Evolutionary conservation across 2,113 vertebrate species (phyloP).

Genomic region (Mobula hypostoma): DNA sequence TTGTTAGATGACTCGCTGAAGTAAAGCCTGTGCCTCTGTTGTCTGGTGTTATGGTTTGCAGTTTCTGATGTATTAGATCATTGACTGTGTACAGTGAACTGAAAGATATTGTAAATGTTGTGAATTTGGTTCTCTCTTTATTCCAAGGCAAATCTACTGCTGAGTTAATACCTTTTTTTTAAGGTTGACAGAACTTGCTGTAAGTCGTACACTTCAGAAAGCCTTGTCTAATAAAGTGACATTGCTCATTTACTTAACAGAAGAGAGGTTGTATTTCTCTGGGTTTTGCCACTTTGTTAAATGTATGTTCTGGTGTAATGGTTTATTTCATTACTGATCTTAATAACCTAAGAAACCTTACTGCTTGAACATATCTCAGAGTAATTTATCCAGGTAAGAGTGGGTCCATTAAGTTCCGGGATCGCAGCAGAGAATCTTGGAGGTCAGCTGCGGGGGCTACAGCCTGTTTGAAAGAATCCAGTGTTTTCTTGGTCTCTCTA

Average conservation of each 20-base stretch:
- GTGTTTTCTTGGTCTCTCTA: background rate
- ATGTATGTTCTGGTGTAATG: background rate
- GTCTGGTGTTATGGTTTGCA: background rate
- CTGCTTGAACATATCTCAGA: background rate
- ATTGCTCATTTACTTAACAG: background rate
- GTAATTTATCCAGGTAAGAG: background rate
- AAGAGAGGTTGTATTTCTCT: background rate
- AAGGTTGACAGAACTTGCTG: background rate
- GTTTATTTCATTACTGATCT: background rate
- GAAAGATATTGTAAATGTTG: background rate
- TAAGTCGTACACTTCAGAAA: background rate
- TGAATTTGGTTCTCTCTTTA: too few species aligned
- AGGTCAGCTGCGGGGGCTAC: background rate
- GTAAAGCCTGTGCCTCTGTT: too few species aligned
- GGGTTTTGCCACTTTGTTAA: background rate
- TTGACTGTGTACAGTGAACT: background rate
- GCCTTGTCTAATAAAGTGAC: background rate
- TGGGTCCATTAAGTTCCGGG: background rate
- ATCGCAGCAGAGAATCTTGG: background rate
- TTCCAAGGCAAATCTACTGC: background rate
- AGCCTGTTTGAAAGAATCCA: background rate
- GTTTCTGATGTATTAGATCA: background rate
- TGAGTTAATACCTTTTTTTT: background rate
- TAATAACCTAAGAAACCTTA: background rate
- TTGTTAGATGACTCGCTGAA: background rate